Percentiles rank a stretch among this genome's conserved stretches.
phyloP scores from a whole-genome alignment of 30 jellyfish, hydroid and myxozoan genomes.

The Aurelia sp. region DNA sequence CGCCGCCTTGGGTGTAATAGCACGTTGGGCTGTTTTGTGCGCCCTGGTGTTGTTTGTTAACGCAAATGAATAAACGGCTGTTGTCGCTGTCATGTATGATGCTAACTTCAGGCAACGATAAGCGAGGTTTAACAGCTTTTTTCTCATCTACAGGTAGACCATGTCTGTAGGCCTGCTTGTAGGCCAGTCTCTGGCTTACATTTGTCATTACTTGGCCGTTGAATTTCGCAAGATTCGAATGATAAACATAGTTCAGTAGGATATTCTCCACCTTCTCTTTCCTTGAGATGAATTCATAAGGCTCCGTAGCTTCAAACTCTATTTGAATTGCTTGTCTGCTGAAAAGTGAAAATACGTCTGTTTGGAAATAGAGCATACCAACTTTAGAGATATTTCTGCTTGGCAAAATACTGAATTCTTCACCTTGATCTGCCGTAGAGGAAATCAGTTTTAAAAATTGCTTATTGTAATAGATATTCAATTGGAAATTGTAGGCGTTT shows the following conservation, averaged over 20 bases:
- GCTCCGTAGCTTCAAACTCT: not conserved
- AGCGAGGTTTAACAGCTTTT: not conserved
- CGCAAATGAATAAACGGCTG: slow-evolving; percentile 1
- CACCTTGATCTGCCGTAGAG: not conserved
- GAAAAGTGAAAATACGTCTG: not conserved
- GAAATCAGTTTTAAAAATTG: not conserved
- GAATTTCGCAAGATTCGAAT: slow-evolving; percentile 16
- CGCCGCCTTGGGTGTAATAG: not conserved
- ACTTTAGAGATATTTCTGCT: not conserved
- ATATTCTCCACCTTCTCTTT: not conserved
- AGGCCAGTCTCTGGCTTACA: not conserved
- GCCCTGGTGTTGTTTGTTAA: not conserved
- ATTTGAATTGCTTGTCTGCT: not conserved
- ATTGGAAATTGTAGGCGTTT: not conserved
- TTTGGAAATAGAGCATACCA: not conserved
- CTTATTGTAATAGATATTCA: not conserved
- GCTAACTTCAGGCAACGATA: not conserved
- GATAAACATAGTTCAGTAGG: slow-evolving; percentile 4
- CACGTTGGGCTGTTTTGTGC: not conserved
- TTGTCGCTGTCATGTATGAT: slow-evolving; percentile 2
- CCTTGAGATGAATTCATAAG: not conserved
- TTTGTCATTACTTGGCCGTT: slow-evolving; percentile 7
- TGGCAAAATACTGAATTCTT: not conserved
- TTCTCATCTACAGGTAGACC: not conserved
- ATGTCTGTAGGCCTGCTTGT: slow-evolving; percentile 9